A percentile compares a stretch with the other conserved stretches of the same genome.
Conservation (phyloP, 2,113 vertebrate species). For the Myiopsitta monachus region DNA sequence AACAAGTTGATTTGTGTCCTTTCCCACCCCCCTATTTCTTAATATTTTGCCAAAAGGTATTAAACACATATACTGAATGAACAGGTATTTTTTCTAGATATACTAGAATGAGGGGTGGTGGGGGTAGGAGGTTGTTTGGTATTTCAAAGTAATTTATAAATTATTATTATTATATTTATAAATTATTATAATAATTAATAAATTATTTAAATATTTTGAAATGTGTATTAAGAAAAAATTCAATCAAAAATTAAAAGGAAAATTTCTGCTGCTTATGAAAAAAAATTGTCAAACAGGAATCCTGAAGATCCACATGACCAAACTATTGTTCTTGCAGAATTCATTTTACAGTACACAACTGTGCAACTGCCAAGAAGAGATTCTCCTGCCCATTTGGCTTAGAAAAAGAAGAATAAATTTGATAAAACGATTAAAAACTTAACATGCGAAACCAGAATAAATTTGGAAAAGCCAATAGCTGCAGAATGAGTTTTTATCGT, state of each 20-base stretch:
- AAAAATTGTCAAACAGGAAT: neutral
- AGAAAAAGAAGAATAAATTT: neutral
- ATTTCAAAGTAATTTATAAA: neutral
- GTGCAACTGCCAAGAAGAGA: neutral
- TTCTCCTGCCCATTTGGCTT: neutral
- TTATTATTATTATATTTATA: too few relatives aligned
- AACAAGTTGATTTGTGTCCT: neutral
- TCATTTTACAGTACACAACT: neutral
- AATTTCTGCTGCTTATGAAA: neutral
- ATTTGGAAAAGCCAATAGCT: neutral
- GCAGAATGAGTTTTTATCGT: neutral
- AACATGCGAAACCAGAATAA: neutral
- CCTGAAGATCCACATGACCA: neutral
- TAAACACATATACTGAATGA: neutral
- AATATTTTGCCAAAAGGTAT: neutral
- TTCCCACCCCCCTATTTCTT: rapidly evolving
- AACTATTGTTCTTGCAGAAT: neutral
- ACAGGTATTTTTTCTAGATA: neutral
- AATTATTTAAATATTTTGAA: neutral
- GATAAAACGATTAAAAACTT: neutral
- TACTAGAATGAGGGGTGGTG: neutral
- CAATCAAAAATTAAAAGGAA: neutral
- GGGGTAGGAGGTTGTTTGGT: neutral
- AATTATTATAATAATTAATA: too few relatives aligned
- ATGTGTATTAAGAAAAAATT: neutral